phyloP scores from a whole-genome alignment of 2,888 invertebrate genomes.

The Nasonovia ribisnigri region DNA sequence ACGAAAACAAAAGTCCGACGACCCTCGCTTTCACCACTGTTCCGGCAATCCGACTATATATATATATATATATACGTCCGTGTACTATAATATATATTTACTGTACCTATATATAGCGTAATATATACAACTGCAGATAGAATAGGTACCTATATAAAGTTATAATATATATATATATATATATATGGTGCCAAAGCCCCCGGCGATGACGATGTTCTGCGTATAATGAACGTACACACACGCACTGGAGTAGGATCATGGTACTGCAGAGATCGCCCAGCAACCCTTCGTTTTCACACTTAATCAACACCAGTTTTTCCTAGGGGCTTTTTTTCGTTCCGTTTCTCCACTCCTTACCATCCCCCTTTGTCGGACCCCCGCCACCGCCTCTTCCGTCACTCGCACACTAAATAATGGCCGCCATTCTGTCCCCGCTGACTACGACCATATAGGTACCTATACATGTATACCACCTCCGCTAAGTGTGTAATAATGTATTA shows the following conservation, averaged over 20 bases:
- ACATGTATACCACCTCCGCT: not conserved
- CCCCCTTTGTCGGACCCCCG: not conserved
- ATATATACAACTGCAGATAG: no score
- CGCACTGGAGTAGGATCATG: not conserved
- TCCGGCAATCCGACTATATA: not conserved
- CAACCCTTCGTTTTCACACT: conserved; percentile 39
- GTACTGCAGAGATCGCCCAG: not conserved
- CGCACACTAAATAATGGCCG: conserved; percentile 37
- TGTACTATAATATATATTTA: not conserved
- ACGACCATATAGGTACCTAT: not conserved
- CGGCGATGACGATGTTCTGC: not conserved
- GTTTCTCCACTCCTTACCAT: not conserved
- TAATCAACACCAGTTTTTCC: conserved; percentile 43
- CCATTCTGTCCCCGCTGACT: conserved; percentile 8
- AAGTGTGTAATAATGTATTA: not conserved
- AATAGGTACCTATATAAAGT: not conserved
- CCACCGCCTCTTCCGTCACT: not conserved
- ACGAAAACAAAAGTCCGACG: not conserved
- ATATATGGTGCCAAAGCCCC: not conserved
- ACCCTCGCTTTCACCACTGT: not conserved
- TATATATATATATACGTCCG: not conserved
- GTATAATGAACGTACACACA: not conserved
- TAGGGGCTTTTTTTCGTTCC: conserved; percentile 4
- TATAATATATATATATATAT: not conserved
- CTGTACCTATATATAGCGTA: not conserved